Evolutionary conservation across 2,113 vertebrate species (phyloP).

Genomic region (Brienomyrus longianalis): DNA sequence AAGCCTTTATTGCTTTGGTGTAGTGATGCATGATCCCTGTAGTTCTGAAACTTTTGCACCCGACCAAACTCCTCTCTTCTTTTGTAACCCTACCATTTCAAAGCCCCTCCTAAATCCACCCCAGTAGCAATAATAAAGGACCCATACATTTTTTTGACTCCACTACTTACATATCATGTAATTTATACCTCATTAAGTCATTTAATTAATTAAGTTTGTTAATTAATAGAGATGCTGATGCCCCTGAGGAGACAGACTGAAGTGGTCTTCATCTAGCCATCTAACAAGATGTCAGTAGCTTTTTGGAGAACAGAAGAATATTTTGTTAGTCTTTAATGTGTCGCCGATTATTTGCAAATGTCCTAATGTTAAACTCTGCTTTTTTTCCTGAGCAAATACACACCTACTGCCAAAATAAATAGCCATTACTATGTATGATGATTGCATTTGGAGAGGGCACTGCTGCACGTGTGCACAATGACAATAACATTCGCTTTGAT

Average conservation of each 20-base stretch:
- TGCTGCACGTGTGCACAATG: not conserved
- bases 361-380: not conserved
- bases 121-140: not conserved
- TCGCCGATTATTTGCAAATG: not conserved
- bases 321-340: not conserved
- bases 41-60: not conserved
- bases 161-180: not conserved
- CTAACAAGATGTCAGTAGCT: not conserved
- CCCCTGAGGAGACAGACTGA: not conserved
- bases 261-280: not conserved
- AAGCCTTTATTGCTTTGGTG: not conserved
- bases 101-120: not conserved
- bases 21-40: not conserved
- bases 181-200: not conserved
- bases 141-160: not conserved
- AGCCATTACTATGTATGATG: not conserved
- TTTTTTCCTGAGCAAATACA: not conserved
- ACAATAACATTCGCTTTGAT: not conserved
- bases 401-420: not conserved
- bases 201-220: not conserved
- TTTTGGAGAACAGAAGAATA: not conserved
- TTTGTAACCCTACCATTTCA: not conserved
- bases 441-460: not conserved
- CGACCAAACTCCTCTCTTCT: not conserved
- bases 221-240: not conserved